These are phyloP conservation scores for Cairina moschata DNA, from an alignment of 2,113 vertebrate species.

Conservation along the genomic window DNA sequence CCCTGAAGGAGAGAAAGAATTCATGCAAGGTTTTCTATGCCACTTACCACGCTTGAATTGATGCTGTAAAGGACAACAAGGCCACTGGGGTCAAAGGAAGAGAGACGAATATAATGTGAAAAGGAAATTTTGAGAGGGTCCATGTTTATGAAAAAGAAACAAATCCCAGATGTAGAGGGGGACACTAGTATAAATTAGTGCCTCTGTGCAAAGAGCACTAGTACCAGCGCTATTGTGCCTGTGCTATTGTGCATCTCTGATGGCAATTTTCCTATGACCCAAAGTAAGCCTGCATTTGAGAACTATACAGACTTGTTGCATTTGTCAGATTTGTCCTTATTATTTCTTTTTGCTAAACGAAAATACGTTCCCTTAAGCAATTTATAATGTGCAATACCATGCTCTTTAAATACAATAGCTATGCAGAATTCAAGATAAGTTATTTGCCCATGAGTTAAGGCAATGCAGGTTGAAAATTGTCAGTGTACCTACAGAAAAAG, in stretches of 20 bases:
- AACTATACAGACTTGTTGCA: not conserved
- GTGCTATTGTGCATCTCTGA: not conserved
- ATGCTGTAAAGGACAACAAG: not conserved
- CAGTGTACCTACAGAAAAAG: not conserved
- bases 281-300: not conserved
- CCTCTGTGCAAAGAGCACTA: not conserved
- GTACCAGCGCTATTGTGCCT: not conserved
- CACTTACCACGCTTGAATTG: not conserved
- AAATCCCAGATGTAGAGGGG: not conserved
- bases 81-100: not conserved
- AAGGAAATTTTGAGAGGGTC: not conserved
- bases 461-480: not conserved
- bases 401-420: not conserved
- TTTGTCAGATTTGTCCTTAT: not conserved
- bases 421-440: not conserved
- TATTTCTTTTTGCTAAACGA: not conserved
- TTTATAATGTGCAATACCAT: not conserved
- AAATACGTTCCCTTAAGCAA: not conserved
- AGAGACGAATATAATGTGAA: slow-evolving; percentile 10
- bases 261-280: not conserved
- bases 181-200: not conserved
- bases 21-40: slow-evolving; percentile 2
- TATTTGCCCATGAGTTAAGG: not conserved
- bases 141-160: not conserved
- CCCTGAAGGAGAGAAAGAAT: not conserved